phyloP scores from a whole-genome alignment of 2,888 invertebrate species.

The Dioctria linearis region DNA sequence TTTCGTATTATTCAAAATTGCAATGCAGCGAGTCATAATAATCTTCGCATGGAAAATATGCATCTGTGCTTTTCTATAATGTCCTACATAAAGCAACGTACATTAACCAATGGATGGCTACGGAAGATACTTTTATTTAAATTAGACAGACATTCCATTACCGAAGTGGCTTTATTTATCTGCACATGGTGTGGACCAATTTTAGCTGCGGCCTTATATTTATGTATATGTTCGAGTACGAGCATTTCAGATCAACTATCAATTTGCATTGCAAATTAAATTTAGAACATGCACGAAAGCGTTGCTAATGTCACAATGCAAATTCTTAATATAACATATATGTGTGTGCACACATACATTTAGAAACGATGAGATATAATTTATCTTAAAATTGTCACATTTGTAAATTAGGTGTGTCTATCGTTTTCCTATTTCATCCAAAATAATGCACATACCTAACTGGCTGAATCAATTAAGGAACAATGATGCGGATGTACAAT shows the following conservation, averaged over 20 bases:
- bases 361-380: neutral
- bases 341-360: too few relatives aligned
- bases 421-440: too few relatives aligned
- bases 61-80: too few relatives aligned
- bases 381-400: constrained; percentile 15
- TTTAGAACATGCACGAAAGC: constrained; percentile 45
- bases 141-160: neutral
- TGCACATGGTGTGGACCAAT: constrained; percentile 16
- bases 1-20: too few relatives aligned
- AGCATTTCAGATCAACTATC: too few relatives aligned
- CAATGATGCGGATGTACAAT: too few relatives aligned
- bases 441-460: too few relatives aligned
- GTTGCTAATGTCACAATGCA: constrained; percentile 25
- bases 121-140: constrained; percentile 18
- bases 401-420: too few relatives aligned
- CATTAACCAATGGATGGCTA: neutral
- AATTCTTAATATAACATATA: neutral
- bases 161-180: constrained; percentile 2
- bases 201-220: neutral
- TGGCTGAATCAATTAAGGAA: too few relatives aligned
- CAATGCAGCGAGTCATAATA: too few relatives aligned
- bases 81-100: too few relatives aligned
- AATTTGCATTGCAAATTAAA: constrained; percentile 47
- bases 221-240: neutral
- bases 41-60: too few relatives aligned